Base-by-base conservation (phyloP, 2,888 invertebrate genomes). In the Chelonus formosanus region DNA sequence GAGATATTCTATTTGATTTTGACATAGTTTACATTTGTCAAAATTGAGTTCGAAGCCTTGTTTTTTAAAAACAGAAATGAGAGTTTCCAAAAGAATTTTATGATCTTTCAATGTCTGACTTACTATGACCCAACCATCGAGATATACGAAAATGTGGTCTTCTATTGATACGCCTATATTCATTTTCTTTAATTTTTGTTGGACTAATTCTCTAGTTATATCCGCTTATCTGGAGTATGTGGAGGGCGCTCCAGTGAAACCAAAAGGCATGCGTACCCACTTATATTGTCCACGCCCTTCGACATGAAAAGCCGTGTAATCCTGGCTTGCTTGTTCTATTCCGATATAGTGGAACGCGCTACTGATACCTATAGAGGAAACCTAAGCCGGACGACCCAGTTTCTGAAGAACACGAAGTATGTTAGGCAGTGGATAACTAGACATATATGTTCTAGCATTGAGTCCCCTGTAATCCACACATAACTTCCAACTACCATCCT, bases 341-440 rank as follows among this genome's bases (percentile, higher is more conserved):
- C 5, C 3, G 7, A 20, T 5, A 10, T 52, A 32, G 3, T 52
- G 20, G 3, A 20, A 34, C 8, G 31, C 32, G 0, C 5, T 3
- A 4, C 67, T 73, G 8, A 73, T 43, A 34, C 74, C 72, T 0
- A 75, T 31, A 0, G 65, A 72, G 0, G 72, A 72, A n/a, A 74
- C 71, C 5, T 67, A 61, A 52, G 65, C 62, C 0, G 67, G 71
- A 3, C 53, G 7, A 10, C 62, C 48, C 0, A 73, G 61, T 48
- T 65, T 47, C 0, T 63, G 64, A 2, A 73, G 36, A 3, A 71
- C 68, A 0, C 60, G 48, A 3, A 48, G 53, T 56, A 71, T 70
- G n/a, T 58, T 32, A 1, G 67, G 70, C 0, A 71, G 32, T 0
- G 70, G 73, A 40, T 73, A 71, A 1, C 69, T 70, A 5, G 70